These are phyloP conservation scores for Panagrolaimus sp. DNA, from an alignment of 1,140 invertebrate genomes.

Conservation along the genomic window DNA sequence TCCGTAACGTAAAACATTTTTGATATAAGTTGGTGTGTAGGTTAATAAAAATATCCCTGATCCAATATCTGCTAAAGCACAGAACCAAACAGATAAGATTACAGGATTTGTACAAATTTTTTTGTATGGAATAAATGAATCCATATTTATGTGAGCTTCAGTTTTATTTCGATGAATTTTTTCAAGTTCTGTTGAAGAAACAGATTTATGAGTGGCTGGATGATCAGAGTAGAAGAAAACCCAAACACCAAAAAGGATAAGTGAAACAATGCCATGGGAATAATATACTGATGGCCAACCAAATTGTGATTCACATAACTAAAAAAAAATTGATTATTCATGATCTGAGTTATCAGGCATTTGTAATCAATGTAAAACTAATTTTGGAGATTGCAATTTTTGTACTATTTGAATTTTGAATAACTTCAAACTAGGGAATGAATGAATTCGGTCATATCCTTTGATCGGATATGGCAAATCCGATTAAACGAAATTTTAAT, in stretches of 20 bases:
- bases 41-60: conserved; percentile 44
- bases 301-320: conserved; percentile 32
- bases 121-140: conserved; percentile 36
- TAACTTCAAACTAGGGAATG: no score
- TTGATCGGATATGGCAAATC: no score
- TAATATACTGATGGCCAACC: conserved; percentile 38
- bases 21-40: conserved; percentile 42
- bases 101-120: conserved; percentile 18
- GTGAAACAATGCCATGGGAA: conserved; percentile 20
- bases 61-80: conserved; percentile 43
- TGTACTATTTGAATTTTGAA: no score
- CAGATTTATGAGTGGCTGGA: conserved; percentile 34
- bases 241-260: conserved; percentile 32
- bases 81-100: conserved; percentile 44
- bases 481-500: no score
- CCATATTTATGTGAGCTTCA: conserved; percentile 26
- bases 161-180: conserved; percentile 31
- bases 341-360: no score
- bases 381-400: no score
- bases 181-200: conserved; percentile 21
- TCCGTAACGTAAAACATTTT: conserved; percentile 37
- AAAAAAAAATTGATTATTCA: conserved; percentile 20
- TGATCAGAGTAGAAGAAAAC: conserved; percentile 36
- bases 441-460: no score
- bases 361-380: no score